These are phyloP conservation scores for Balearica regulorum DNA, from an alignment of 2,797 vertebrate genomes.

Conservation along the genomic window DNA sequence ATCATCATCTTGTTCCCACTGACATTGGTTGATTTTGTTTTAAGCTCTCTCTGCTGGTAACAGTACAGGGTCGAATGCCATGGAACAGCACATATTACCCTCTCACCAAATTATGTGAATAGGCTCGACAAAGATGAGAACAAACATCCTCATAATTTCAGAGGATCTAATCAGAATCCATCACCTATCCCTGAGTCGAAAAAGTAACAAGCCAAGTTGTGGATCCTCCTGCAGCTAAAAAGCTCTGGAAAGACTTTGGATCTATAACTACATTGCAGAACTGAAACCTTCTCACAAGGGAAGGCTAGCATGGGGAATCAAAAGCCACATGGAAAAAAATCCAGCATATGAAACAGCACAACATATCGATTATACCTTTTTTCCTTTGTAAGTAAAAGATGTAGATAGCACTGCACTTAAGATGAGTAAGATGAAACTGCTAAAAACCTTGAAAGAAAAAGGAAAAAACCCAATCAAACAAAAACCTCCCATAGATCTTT, in stretches of 20 bases:
- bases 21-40: not conserved
- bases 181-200: not conserved
- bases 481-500: not conserved
- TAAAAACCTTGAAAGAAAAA: not conserved
- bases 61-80: not conserved
- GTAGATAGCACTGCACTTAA: not conserved
- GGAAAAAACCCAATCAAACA: not conserved
- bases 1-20: not conserved
- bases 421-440: not conserved
- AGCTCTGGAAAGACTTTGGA: not conserved
- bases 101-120: not conserved
- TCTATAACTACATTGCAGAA: not conserved
- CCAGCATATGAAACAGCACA: not conserved
- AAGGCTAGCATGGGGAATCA: not conserved
- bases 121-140: not conserved
- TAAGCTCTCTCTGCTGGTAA: not conserved
- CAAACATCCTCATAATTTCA: not conserved
- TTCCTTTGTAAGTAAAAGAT: not conserved
- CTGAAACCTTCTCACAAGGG: not conserved
- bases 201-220: not conserved
- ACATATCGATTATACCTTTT: not conserved
- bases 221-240: not conserved
- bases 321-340: not conserved
- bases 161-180: not conserved
- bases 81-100: not conserved